Evolutionary conservation across 2,113 vertebrate genomes (phyloP).

Genomic region (Gallinago jamesoni): DNA sequence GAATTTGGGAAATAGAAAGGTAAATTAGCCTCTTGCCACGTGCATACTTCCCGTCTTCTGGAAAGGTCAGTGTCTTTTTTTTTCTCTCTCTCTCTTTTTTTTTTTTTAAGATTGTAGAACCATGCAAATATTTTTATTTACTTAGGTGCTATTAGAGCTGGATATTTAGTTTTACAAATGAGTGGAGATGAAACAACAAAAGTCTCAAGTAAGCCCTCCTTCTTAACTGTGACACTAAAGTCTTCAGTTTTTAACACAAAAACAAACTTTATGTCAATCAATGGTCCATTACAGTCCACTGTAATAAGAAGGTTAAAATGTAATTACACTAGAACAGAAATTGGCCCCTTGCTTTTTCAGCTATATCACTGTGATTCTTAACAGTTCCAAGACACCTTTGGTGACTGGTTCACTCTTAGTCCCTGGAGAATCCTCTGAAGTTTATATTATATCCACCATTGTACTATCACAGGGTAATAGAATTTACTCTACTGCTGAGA

Average conservation of each 20-base stretch:
- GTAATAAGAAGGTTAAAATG: slow-evolving; percentile 38
- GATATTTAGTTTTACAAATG: slow-evolving; percentile 46
- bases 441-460: slow-evolving; percentile 53
- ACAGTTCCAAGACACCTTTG: slow-evolving; percentile 60
- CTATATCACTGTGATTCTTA: slow-evolving; percentile 38
- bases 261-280: slow-evolving; percentile 5
- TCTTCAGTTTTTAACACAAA: slow-evolving; percentile 14
- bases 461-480: slow-evolving; percentile 37
- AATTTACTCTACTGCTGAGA: slow-evolving; percentile 68
- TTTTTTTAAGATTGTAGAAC: slow-evolving; percentile 48
- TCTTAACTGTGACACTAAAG: slow-evolving; percentile 10
- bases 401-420: slow-evolving; percentile 59
- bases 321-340: slow-evolving; percentile 34
- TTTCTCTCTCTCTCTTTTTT: not conserved
- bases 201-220: not conserved
- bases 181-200: slow-evolving; percentile 40
- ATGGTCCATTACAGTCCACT: slow-evolving; percentile 14
- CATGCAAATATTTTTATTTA: slow-evolving; percentile 71
- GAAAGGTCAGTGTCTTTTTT: slow-evolving; percentile 71
- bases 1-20: slow-evolving; percentile 87
- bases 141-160: slow-evolving; percentile 57
- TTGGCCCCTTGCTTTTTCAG: slow-evolving; percentile 38
- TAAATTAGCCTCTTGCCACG: slow-evolving; percentile 80
- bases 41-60: slow-evolving; percentile 74
- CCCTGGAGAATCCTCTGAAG: slow-evolving; percentile 62